Evolutionary conservation across 2,888 invertebrate genomes (phyloP), one percentile per base, ranked within the genome.

Genomic region (Cryptus viduatorius): DNA sequence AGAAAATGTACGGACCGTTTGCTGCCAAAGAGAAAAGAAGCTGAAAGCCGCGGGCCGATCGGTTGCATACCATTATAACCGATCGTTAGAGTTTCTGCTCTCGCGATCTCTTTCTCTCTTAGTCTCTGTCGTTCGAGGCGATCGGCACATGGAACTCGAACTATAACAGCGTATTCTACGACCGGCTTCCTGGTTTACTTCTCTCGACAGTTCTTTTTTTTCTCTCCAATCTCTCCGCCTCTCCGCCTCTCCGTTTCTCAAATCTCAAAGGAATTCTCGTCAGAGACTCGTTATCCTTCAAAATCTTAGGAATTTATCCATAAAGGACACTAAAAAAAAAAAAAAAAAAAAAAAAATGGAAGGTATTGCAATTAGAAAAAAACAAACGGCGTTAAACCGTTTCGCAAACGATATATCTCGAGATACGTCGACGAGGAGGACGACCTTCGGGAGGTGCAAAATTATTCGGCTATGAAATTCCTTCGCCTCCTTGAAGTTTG

Each of bases 21-120:
- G 77, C 24, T 56, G 46, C 37, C n/a, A 48, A 72, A 77, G 83
- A 68, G 83, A 69, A 78, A 72, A 81, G 73, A 73, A 81, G 84
- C 72, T 53, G 64, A 61, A 48, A 72, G 81, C 84, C 78, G 59
- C 67, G 77, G 81, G 81, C 73, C 29, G 81, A 73, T 81, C 81
- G 24, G 78, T 73, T 78, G 84, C 84, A 84, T 81, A 81, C 73
- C 72, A 81, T 81, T 78, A 80, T 68, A 73, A 72, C 77, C 71
- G 77, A 84, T 81, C 67, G 80, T 84, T 84, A 69, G 81, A 81
- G 48, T 53, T 48, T 79, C 53, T 59, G 61, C 56, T 67, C 76
- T 78, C 72, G 50, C 73, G 48, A 50, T 50, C 29, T 48, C 50
- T 50, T 56, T 56, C 56, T 24, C 56, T 12, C 10, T 56, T 31